Evolutionary conservation across 2,797 vertebrate genomes (phyloP).

Genomic region (Anableps anableps): DNA sequence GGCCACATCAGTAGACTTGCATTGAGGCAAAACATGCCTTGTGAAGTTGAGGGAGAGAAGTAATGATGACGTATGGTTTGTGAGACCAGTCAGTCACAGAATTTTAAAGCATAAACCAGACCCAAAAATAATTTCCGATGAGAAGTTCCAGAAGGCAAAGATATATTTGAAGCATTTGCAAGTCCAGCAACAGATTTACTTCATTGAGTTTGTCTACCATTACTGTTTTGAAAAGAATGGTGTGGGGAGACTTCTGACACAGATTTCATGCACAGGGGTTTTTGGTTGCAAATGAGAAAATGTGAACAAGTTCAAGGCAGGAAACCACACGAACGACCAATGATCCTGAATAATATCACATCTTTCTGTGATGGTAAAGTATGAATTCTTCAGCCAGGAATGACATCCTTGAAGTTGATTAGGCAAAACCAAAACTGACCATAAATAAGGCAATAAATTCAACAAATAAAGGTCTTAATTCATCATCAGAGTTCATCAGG

Average conservation of each 20-base stretch:
- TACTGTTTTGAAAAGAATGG: not conserved
- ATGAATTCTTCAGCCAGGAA: not conserved
- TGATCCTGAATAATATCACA: not conserved
- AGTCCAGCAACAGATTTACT: not conserved
- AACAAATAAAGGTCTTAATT: conserved; percentile 68
- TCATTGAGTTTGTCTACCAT: not conserved
- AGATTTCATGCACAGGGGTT: too few species aligned
- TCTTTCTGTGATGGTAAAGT: conserved; percentile 9
- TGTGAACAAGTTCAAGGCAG: not conserved
- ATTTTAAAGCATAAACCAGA: not conserved
- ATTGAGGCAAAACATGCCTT: not conserved
- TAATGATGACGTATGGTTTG: not conserved
- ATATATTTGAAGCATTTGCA: not conserved
- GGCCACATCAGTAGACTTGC: not conserved
- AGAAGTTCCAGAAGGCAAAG: not conserved
- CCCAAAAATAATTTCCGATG: not conserved
- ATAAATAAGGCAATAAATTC: conserved; percentile 58
- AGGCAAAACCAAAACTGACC: conserved; percentile 66
- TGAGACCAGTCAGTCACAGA: not conserved
- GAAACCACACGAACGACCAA: not conserved
- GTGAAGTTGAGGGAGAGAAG: not conserved
- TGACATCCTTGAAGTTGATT: conserved; percentile 19
- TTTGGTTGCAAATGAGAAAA: not conserved
- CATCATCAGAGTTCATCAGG: conserved; percentile 54
- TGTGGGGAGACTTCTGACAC: too few species aligned